Percentiles rank a stretch among this genome's conserved stretches.
phyloP scores from a whole-genome alignment of 2,888 invertebrate species.

The Caenorhabditis imperialis region DNA sequence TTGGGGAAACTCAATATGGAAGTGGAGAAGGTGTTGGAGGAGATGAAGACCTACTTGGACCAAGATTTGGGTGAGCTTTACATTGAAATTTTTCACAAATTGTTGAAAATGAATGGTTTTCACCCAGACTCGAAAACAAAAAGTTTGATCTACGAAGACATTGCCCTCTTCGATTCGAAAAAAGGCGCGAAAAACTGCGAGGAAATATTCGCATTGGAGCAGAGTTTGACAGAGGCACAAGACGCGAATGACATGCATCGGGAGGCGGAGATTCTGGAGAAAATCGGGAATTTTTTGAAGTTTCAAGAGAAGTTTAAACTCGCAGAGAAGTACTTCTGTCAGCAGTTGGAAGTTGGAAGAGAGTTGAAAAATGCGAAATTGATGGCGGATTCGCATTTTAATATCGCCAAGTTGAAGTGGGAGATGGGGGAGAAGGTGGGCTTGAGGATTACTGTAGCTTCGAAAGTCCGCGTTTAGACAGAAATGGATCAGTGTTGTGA shows the following conservation, averaged over 20 bases:
- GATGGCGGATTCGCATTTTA: conserved; percentile 51
- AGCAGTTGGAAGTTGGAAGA: conserved; percentile 48
- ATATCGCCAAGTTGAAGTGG: conserved; percentile 32
- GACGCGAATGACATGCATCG: conserved; percentile 37
- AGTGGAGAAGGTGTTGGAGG: conserved; percentile 10
- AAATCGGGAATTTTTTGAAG: conserved; percentile 15
- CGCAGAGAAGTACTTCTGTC: conserved; percentile 44
- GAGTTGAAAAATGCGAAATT: conserved; percentile 46
- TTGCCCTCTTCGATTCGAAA: conserved; percentile 1
- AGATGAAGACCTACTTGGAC: conserved; percentile 1
- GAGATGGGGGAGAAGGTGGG: background rate
- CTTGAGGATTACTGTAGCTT: background rate
- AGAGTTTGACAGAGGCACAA: conserved; percentile 47
- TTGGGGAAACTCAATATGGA: background rate
- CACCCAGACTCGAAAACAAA: conserved; percentile 37
- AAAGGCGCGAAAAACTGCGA: background rate
- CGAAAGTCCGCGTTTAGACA: too few species aligned
- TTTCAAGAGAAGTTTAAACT: conserved; percentile 4
- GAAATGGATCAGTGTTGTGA: conserved; percentile 14
- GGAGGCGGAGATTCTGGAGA: conserved; percentile 36
- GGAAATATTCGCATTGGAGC: conserved; percentile 26
- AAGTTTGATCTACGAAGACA: conserved; percentile 39
- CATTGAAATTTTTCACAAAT: background rate
- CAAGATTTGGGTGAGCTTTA: background rate
- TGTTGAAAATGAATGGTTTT: too few species aligned